These are phyloP conservation scores for Zygaena filipendulae DNA, from an alignment of 2,888 invertebrate genomes.

Conservation along the genomic window DNA sequence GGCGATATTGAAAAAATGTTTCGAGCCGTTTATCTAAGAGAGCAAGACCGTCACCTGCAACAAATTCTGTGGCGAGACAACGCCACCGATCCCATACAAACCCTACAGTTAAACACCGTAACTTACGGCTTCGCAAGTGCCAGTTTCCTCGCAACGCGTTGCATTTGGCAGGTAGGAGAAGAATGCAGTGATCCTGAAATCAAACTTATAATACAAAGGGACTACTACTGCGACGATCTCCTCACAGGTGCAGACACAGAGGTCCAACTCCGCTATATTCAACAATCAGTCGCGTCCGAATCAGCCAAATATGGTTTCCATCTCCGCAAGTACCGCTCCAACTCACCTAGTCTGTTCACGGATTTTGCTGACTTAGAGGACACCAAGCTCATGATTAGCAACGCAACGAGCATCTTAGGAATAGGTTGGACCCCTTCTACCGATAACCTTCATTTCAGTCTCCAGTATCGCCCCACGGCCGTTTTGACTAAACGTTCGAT, in stretches of 20 bases:
- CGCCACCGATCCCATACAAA: slow-evolving; percentile 1
- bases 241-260: slow-evolving; percentile 5
- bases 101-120: background rate
- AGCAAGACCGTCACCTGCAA: background rate
- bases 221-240: slow-evolving; percentile 9
- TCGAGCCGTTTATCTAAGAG: background rate
- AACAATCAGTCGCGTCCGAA: slow-evolving; percentile 1
- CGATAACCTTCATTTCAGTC: slow-evolving; percentile 14
- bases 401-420: slow-evolving; percentile 10
- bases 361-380: background rate
- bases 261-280: slow-evolving; percentile 3
- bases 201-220: slow-evolving; percentile 3
- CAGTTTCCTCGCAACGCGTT: slow-evolving; percentile 1
- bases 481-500: slow-evolving; percentile 13
- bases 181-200: slow-evolving; percentile 1
- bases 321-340: slow-evolving; percentile 10
- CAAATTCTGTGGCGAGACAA: slow-evolving; percentile 2
- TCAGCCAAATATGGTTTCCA: slow-evolving; percentile 5
- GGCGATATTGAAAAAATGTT: slow-evolving; percentile 1
- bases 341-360: background rate
- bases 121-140: no score
- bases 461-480: background rate
- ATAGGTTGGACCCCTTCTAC: slow-evolving; percentile 14
- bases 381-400: slow-evolving; percentile 3
- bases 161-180: slow-evolving; percentile 2